Conservation (phyloP, 35 echinoderm and acorn worm species). For the Eucidaris tribuloides region DNA sequence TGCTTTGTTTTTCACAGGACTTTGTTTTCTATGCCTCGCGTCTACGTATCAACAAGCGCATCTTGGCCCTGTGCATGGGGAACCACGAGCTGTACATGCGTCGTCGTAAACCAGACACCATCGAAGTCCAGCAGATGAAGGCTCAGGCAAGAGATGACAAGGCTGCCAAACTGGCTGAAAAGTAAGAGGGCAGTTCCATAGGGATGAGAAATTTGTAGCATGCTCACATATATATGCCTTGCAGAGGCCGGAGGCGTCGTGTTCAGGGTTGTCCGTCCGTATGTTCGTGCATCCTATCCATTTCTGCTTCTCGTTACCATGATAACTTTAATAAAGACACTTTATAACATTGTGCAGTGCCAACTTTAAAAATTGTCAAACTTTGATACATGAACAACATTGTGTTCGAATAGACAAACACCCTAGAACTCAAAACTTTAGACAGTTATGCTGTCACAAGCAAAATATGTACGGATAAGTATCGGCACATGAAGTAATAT, state of each 20-base stretch:
- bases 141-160: slow-evolving; percentile 95
- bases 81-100: slow-evolving; percentile 99
- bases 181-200: no score
- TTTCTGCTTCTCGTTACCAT: neutral
- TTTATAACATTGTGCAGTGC: no score
- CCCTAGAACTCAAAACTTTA: no score
- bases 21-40: slow-evolving; percentile 92
- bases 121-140: slow-evolving; percentile 98
- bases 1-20: slow-evolving; percentile 57
- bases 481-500: no score
- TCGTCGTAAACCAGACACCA: slow-evolving; percentile 94
- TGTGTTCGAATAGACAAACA: no score
- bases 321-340: no score
- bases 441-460: no score
- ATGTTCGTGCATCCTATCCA: neutral
- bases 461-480: no score
- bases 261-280: neutral
- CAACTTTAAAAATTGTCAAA: no score
- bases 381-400: no score
- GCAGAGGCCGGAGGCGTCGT: neutral
- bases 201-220: neutral
- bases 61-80: slow-evolving; percentile 91
- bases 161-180: slow-evolving; percentile 64
- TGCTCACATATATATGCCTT: neutral
- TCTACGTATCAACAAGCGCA: slow-evolving; percentile 95